These are phyloP conservation scores for Artemia sinica DNA, from an alignment of 2,888 invertebrate genomes.

Conservation along the genomic window DNA sequence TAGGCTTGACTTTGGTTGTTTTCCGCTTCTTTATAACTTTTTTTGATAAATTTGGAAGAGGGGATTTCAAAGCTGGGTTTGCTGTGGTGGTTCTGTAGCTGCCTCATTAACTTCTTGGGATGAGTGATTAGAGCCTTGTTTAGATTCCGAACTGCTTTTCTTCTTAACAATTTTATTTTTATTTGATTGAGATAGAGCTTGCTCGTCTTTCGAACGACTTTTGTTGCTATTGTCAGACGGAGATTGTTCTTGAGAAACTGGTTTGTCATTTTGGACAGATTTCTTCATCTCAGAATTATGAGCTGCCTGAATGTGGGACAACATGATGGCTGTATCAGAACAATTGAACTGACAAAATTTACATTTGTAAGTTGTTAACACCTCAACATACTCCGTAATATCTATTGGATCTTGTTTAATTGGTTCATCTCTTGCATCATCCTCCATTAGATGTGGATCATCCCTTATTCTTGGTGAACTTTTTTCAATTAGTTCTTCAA, in stretches of 20 bases:
- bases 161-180: neutral
- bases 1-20: slow-evolving; percentile 1
- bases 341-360: slow-evolving; percentile 14
- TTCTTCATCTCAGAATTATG: neutral
- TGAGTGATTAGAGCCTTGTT: neutral
- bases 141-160: neutral
- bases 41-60: neutral
- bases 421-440: slow-evolving; percentile 11
- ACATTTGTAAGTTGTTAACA: slow-evolving; percentile 1
- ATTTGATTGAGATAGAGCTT: neutral
- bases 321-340: slow-evolving; percentile 8
- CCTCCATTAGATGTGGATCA: slow-evolving; percentile 1
- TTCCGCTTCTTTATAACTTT: slow-evolving; percentile 1
- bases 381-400: slow-evolving; percentile 6
- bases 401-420: slow-evolving; percentile 13
- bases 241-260: neutral
- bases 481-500: too few relatives aligned
- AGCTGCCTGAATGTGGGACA: slow-evolving; percentile 8
- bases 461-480: neutral
- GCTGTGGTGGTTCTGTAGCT: neutral
- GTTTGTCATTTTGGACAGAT: neutral
- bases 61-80: slow-evolving; percentile 2
- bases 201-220: neutral
- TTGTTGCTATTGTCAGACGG: neutral
- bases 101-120: neutral